Conservation (phyloP, 2,797 vertebrate genomes). For the Brachyalestes nurse region DNA sequence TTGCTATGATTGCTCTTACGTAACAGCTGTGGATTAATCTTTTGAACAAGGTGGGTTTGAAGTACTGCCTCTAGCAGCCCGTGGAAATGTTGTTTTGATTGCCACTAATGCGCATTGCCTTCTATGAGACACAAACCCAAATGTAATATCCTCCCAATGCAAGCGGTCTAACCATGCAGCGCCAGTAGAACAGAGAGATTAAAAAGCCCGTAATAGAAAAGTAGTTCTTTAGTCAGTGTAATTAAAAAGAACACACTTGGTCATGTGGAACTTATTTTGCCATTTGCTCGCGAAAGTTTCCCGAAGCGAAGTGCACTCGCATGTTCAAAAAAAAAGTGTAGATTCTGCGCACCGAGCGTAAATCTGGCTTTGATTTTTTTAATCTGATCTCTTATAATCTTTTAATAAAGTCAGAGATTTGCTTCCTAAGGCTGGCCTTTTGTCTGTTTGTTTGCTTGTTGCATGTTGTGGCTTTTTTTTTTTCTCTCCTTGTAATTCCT, state of each 20-base stretch:
- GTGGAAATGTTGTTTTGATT: slow-evolving; percentile 50
- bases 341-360: slow-evolving; percentile 38
- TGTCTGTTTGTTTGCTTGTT: slow-evolving; percentile 44
- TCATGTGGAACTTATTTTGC: slow-evolving; percentile 49
- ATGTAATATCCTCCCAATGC: slow-evolving; percentile 40
- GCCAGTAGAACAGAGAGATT: slow-evolving; percentile 53
- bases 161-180: slow-evolving; percentile 28
- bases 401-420: slow-evolving; percentile 50
- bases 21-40: slow-evolving; percentile 38
- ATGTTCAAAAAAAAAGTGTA: slow-evolving; percentile 38
- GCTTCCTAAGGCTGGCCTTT: slow-evolving; percentile 9
- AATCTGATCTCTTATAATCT: slow-evolving; percentile 38
- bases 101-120: slow-evolving; percentile 44
- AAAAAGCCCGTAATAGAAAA: slow-evolving; percentile 52
- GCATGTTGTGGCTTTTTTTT: slow-evolving; percentile 23
- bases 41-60: slow-evolving; percentile 39
- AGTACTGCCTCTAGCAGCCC: slow-evolving; percentile 22
- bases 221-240: slow-evolving; percentile 50
- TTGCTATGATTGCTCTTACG: slow-evolving; percentile 29
- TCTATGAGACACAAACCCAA: slow-evolving; percentile 27
- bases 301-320: slow-evolving; percentile 43
- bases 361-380: slow-evolving; percentile 45
- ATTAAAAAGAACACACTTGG: slow-evolving; percentile 54
- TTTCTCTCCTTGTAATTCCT: slow-evolving; percentile 39
- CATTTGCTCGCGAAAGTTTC: slow-evolving; percentile 45